Percentiles rank a stretch among this genome's conserved stretches.
Evolutionary conservation across 2,888 invertebrate genomes (phyloP).

Genomic region (Stictocephala bisonia): DNA sequence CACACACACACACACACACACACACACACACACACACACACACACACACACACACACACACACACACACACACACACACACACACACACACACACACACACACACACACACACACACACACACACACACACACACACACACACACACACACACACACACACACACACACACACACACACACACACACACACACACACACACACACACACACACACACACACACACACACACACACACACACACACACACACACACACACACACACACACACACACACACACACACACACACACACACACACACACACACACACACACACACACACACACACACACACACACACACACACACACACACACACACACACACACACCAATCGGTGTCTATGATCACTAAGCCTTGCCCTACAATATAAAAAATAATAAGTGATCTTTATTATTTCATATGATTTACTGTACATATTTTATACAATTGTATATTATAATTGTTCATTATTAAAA

Average conservation of each 20-base stretch:
- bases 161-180: constrained; percentile 32
- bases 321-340: constrained; percentile 26
- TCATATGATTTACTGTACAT: no score
- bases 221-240: constrained; percentile 36
- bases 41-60: constrained; percentile 39
- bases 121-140: constrained; percentile 30
- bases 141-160: constrained; percentile 23
- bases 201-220: constrained; percentile 28
- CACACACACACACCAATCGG: constrained; percentile 33
- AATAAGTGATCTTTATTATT: no score
- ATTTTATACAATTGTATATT: no score
- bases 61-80: constrained; percentile 36
- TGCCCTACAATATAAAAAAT: no score
- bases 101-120: constrained; percentile 36
- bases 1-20: constrained; percentile 36
- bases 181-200: constrained; percentile 38
- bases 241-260: constrained; percentile 39
- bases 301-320: constrained; percentile 33
- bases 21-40: constrained; percentile 38
- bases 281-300: constrained; percentile 34
- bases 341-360: constrained; percentile 33
- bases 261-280: constrained; percentile 39
- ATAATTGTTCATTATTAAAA: no score
- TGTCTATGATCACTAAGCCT: no score
- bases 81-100: constrained; percentile 39